Conservation (phyloP, 1,140 invertebrate genomes). For the Anoplophora glabripennis region DNA sequence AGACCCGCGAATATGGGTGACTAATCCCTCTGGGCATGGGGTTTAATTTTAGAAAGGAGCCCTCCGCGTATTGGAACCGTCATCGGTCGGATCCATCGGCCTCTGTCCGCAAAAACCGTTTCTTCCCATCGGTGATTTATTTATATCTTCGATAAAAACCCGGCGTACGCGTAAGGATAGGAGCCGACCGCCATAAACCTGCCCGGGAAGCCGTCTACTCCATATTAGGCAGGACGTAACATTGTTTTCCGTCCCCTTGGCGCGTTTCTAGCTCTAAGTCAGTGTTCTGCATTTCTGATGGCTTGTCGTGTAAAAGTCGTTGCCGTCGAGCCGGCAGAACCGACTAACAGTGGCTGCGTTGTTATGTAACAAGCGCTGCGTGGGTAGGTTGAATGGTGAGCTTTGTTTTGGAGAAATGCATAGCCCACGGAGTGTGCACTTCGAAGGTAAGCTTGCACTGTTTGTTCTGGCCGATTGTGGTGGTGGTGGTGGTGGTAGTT, state of each 20-base stretch:
- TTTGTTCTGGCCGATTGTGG: no score
- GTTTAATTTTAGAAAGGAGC: no score
- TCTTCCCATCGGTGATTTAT: slow-evolving; percentile 24
- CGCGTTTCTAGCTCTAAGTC: neutral
- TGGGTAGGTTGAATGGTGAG: neutral
- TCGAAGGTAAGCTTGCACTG: neutral
- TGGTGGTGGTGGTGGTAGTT: no score
- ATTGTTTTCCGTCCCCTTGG: slow-evolving; percentile 28
- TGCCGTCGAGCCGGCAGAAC: no score
- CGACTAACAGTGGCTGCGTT: no score
- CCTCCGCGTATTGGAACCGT: no score
- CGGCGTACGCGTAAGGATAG: slow-evolving; percentile 18
- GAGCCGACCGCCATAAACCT: neutral
- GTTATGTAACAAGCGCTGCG: neutral
- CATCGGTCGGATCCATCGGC: neutral
- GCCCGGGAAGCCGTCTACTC: slow-evolving; percentile 21
- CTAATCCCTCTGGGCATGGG: no score
- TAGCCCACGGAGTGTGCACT: neutral
- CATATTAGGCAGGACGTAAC: slow-evolving; percentile 31
- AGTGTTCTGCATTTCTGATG: no score
- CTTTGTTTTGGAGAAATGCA: neutral
- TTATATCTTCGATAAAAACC: slow-evolving; percentile 31
- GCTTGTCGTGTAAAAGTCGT: no score
- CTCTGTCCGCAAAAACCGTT: slow-evolving; percentile 9
- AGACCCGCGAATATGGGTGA: no score